Evolutionary conservation across 2,888 invertebrate genomes (phyloP).

Genomic region (Nomada ruficornis): DNA sequence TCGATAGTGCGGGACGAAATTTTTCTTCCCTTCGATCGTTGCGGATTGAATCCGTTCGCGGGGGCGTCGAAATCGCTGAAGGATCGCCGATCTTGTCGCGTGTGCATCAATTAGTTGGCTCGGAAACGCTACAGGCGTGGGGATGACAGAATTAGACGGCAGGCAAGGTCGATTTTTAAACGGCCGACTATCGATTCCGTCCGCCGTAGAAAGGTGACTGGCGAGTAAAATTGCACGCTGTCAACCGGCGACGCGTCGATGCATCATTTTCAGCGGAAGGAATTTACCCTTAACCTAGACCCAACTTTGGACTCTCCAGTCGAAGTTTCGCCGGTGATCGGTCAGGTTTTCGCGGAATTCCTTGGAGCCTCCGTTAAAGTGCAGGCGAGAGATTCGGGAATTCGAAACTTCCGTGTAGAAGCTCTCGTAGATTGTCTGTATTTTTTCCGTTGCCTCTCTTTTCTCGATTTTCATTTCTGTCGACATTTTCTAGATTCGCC

Average conservation of each 20-base stretch:
- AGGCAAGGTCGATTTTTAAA: slow-evolving; percentile 18
- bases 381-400: not conserved
- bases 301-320: not conserved
- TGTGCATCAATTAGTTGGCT: slow-evolving; percentile 4
- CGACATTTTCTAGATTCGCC: slow-evolving; percentile 26
- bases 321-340: not conserved
- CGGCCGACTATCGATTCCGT: slow-evolving; percentile 9
- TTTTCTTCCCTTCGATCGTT: not conserved
- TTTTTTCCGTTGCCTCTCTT: too few relatives aligned
- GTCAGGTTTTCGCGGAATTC: slow-evolving; percentile 3
- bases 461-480: not conserved
- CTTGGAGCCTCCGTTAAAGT: not conserved
- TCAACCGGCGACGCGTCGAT: not conserved
- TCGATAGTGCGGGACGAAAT: not conserved
- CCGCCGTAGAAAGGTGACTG: not conserved
- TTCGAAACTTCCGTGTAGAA: not conserved
- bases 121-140: not conserved
- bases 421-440: slow-evolving; percentile 6
- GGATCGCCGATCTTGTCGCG: too few relatives aligned
- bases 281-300: not conserved
- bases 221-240: not conserved
- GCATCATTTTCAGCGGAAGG: not conserved
- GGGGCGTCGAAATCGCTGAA: not conserved
- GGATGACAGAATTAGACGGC: slow-evolving; percentile 3
- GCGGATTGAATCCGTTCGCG: not conserved